Conservation (phyloP, 2,113 vertebrate genomes). For the Barnardius zonarius region DNA sequence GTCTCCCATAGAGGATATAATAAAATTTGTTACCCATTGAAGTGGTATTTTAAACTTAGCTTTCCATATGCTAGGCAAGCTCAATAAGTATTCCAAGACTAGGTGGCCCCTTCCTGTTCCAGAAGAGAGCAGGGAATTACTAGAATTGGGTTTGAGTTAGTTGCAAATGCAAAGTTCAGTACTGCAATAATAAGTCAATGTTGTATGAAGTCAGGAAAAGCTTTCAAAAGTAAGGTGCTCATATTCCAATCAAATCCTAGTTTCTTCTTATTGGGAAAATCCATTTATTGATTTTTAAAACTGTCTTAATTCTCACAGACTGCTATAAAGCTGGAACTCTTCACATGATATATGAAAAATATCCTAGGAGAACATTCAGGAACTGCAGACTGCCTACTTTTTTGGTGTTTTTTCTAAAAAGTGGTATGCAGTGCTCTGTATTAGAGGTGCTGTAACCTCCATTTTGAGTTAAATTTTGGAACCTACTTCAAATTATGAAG, state of each 20-base stretch:
- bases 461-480: neutral
- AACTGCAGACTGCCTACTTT: neutral
- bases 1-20: neutral
- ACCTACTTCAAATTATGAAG: neutral
- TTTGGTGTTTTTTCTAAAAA: neutral
- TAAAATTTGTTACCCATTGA: neutral
- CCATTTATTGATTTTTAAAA: neutral
- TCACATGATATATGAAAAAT: neutral
- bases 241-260: accelerated
- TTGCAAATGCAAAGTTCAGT: neutral
- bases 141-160: neutral
- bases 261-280: neutral
- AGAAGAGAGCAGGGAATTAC: neutral
- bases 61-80: neutral
- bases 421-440: accelerated
- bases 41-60: neutral
- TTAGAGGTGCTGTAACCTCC: neutral
- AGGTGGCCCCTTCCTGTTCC: neutral
- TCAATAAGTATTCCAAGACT: neutral
- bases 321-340: neutral
- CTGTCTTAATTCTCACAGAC: neutral
- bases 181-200: neutral
- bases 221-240: neutral
- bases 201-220: neutral
- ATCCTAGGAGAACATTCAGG: neutral